phyloP scores from a whole-genome alignment of 2,888 invertebrate genomes.

The Drosophila paranaensis region DNA sequence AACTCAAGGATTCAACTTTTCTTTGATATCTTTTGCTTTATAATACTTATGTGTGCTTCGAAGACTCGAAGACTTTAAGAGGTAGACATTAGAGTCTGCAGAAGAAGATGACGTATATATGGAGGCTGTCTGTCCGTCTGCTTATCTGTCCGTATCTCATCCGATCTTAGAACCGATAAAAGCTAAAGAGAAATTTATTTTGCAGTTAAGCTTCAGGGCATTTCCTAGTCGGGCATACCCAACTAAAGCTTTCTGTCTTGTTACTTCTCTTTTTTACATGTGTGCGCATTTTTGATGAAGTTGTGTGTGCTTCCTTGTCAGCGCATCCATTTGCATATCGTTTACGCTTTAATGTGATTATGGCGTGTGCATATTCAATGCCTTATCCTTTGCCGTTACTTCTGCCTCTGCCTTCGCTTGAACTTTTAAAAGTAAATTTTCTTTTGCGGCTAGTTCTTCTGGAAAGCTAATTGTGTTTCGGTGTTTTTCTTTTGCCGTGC shows the following conservation, averaged over 20 bases:
- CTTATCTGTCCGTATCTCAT: no score
- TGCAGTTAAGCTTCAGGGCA: not conserved
- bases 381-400: constrained; percentile 40
- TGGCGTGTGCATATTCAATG: constrained; percentile 80
- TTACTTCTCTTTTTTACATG: constrained; percentile 42
- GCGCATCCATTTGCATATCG: constrained; percentile 80
- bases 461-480: constrained; percentile 50
- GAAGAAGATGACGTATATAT: no score
- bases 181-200: no score
- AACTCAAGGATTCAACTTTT: no score
- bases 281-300: constrained; percentile 77
- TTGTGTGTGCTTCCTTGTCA: constrained; percentile 68
- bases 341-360: constrained; percentile 80
- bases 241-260: not conserved
- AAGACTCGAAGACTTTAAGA: no score
- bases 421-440: constrained; percentile 64
- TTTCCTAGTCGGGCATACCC: not conserved
- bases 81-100: no score
- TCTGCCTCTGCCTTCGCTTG: constrained; percentile 9
- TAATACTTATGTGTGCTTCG: no score
- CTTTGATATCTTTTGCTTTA: no score
- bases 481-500: constrained; percentile 19
- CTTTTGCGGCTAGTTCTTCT: constrained; percentile 53
- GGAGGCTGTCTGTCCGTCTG: no score
- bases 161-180: no score